Conservation (phyloP, 2,888 invertebrate species). For the Polydrusus cervinus region DNA sequence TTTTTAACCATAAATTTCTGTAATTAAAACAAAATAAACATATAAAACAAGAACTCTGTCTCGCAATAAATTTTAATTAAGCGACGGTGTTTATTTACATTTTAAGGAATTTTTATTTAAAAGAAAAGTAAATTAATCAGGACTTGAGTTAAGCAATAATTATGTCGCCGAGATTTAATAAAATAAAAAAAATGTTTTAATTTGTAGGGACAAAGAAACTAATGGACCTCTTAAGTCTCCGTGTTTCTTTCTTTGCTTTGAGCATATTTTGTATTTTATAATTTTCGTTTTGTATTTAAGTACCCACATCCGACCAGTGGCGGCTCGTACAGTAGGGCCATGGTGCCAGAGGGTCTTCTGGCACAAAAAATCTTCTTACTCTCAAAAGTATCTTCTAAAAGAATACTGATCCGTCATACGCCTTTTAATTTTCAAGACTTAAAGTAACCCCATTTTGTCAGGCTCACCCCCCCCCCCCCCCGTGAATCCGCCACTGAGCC, state of each 20-base stretch:
- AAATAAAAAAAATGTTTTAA: conserved; percentile 17
- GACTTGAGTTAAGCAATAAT: conserved; percentile 29
- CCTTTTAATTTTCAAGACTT: no score
- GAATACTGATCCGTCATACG: no score
- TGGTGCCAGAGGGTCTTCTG: no score
- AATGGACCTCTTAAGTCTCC: neutral
- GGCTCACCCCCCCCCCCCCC: no score
- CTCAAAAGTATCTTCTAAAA: no score
- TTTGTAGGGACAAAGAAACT: neutral
- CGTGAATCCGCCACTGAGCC: no score
- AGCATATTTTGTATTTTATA: neutral
- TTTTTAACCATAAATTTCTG: neutral
- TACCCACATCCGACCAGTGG: no score
- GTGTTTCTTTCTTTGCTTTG: neutral
- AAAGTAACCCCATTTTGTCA: no score
- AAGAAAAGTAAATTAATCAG: conserved; percentile 35
- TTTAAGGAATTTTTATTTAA: conserved; percentile 25
- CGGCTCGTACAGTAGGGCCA: no score
- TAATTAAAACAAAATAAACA: conserved; percentile 23
- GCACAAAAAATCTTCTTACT: no score
- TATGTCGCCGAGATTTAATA: conserved; percentile 20
- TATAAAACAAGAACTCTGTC: conserved; percentile 17
- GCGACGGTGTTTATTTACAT: conserved; percentile 40
- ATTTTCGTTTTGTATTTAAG: neutral
- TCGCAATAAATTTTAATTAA: conserved; percentile 41